Evolutionary conservation across 1,140 invertebrate species (phyloP).

Genomic region (Lepidotrigona ventralis): DNA sequence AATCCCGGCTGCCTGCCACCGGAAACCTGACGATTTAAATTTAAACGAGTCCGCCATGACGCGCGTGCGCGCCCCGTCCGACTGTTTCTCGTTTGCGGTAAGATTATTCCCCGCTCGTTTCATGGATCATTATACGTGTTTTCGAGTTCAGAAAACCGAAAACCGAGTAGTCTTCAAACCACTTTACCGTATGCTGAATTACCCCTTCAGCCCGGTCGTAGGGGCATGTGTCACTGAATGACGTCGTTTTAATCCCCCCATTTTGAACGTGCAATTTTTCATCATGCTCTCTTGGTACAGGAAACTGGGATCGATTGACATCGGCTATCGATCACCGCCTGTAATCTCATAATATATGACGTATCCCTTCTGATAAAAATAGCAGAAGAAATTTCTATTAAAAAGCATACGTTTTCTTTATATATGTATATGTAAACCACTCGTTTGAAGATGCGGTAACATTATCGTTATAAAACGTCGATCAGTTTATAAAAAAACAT

Average conservation of each 20-base stretch:
- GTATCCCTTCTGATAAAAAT: not conserved
- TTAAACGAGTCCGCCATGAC: slow-evolving; percentile 21
- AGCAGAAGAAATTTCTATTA: not conserved
- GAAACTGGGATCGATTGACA: not conserved
- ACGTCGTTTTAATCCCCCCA: not conserved
- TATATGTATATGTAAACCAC: not conserved
- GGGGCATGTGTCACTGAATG: no score
- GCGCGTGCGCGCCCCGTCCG: not conserved
- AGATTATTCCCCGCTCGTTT: slow-evolving; percentile 40
- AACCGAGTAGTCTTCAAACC: not conserved
- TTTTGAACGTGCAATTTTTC: not conserved
- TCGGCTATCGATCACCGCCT: not conserved
- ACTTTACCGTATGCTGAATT: not conserved
- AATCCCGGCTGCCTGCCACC: not conserved
- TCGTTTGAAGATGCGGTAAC: not conserved
- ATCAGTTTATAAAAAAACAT: not conserved
- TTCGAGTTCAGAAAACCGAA: slow-evolving; percentile 31
- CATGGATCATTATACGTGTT: slow-evolving; percentile 42
- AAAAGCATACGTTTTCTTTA: not conserved
- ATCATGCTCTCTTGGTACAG: not conserved
- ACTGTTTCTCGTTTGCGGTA: slow-evolving; percentile 34
- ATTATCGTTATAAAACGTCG: not conserved
- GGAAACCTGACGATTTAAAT: slow-evolving; percentile 49
- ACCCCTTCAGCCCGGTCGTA: not conserved
- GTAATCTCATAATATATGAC: not conserved